Evolutionary conservation across 2,888 invertebrate genomes (phyloP).

Genomic region (Mallateleia sp.): DNA sequence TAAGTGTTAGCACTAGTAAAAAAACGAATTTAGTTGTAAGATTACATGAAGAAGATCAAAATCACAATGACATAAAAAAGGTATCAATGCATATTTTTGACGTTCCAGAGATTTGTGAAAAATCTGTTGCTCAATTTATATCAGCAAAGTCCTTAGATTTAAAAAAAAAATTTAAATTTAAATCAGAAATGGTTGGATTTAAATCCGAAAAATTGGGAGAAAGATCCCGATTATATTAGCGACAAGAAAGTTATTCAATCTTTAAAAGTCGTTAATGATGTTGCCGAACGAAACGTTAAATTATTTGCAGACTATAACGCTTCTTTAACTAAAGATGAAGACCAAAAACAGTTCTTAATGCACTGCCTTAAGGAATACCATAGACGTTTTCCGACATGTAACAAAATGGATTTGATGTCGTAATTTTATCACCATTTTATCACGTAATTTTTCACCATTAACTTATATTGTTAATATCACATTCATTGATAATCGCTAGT

Average conservation of each 20-base stretch:
- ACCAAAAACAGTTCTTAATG: conserved; percentile 39
- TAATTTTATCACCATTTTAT: no score
- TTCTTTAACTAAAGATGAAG: conserved; percentile 46
- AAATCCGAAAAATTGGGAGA: conserved; percentile 32
- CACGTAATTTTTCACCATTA: no score
- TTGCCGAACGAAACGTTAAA: conserved; percentile 35
- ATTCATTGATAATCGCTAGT: no score
- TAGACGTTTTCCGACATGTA: no score
- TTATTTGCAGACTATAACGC: conserved; percentile 42
- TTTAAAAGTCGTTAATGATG: conserved; percentile 41
- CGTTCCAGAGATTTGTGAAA: no score
- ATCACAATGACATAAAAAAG: not conserved
- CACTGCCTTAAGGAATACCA: no score
- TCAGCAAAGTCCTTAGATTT: no score
- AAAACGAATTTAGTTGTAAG: conserved; percentile 9
- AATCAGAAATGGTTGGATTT: conserved; percentile 18
- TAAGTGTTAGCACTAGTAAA: not conserved
- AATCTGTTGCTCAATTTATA: no score
- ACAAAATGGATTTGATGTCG: no score
- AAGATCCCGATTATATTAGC: conserved; percentile 35
- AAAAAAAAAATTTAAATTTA: no score
- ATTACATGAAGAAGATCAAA: not conserved
- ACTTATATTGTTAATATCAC: no score
- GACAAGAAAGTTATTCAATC: conserved; percentile 34
- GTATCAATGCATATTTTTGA: not conserved